Evolutionary conservation across 2,888 invertebrate genomes (phyloP).

Genomic region (Lacanobia oleracea): DNA sequence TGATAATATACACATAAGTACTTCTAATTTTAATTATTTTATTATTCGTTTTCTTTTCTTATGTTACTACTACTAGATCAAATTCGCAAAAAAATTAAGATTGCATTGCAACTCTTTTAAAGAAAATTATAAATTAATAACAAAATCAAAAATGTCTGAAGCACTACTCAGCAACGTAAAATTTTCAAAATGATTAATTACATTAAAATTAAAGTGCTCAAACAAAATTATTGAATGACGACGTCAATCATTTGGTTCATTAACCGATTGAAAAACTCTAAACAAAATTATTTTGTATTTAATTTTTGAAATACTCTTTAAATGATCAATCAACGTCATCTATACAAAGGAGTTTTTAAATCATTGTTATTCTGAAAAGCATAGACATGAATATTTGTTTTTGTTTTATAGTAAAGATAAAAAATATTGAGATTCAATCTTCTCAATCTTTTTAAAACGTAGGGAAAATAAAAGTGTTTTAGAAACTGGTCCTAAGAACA

Average conservation of each 20-base stretch:
- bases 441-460: no score
- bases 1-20: no score
- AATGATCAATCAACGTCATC: constrained; percentile 25
- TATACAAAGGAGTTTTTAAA: constrained; percentile 2
- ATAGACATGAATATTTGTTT: background rate
- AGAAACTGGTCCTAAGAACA: no score
- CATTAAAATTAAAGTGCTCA: background rate
- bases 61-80: no score
- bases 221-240: constrained; percentile 10
- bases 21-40: no score
- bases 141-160: constrained; percentile 1
- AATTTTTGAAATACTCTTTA: constrained; percentile 4
- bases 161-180: background rate
- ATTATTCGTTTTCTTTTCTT: no score
- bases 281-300: background rate
- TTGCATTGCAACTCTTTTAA: background rate
- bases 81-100: background rate
- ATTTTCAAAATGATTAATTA: constrained; percentile 17
- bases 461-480: no score
- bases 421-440: background rate
- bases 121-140: background rate
- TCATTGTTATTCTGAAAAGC: background rate
- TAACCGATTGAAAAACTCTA: background rate
- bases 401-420: background rate
- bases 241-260: constrained; percentile 30